A percentile compares a stretch with the other conserved stretches of the same genome.
Evolutionary conservation across 2,113 vertebrate genomes (phyloP).

Genomic region (Glaucomys volans): DNA sequence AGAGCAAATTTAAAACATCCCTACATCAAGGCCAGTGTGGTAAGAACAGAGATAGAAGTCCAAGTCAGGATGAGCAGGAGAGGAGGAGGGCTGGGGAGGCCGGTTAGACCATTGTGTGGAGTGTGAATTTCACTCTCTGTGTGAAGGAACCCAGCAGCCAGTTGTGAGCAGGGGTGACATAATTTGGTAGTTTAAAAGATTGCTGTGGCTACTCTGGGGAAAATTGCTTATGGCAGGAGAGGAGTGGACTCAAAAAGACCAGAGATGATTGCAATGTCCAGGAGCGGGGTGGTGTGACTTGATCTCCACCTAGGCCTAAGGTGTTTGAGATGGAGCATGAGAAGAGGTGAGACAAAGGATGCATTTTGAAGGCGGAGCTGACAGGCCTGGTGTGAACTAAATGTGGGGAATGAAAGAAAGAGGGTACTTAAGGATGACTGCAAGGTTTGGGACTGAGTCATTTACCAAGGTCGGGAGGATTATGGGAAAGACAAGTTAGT

Average conservation of each 20-base stretch:
- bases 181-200: neutral
- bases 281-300: accelerated
- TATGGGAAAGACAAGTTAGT: neutral
- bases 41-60: neutral
- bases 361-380: neutral
- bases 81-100: neutral
- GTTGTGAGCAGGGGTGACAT: neutral
- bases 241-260: neutral
- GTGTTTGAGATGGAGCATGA: accelerated
- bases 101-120: neutral
- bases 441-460: neutral
- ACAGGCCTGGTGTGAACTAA: neutral
- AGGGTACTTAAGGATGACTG: neutral
- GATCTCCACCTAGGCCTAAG: neutral
- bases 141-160: neutral
- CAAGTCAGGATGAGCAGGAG: neutral
- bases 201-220: neutral
- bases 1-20: neutral
- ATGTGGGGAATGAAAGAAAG: neutral
- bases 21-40: neutral
- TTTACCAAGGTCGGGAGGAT: neutral
- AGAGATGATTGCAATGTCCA: neutral
- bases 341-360: neutral
- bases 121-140: neutral
- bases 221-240: too few relatives aligned